Evolutionary conservation across 2,113 vertebrate species (phyloP), one percentile per base, ranked within the genome.

Genomic region (Ibidorhyncha struthersii): DNA sequence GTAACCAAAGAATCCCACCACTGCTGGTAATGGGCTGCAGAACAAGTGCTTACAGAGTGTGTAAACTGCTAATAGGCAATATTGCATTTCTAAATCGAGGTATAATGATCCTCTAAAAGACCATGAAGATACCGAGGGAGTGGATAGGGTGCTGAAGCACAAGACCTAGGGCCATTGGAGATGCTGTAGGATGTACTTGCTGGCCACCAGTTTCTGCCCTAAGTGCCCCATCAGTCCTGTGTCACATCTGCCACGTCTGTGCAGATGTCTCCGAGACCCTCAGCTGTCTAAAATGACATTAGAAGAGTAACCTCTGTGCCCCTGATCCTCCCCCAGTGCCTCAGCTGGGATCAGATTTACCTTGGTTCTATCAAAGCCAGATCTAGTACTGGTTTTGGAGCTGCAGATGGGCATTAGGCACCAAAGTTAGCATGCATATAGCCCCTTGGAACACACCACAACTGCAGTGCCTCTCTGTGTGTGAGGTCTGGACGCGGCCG

Each of bases 171-270:
- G 49, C 34, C 12, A 6, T 52, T 20, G 79, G 74, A 82, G 27
- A 9, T 34, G n/a, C 41, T 3, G 1, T 29, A 82, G 25, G 40
- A 56, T 61, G 56, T 19, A 38, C 32, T 71, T 45, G n/a, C 8
- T 85, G 79, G 62, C 47, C 77, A 70, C 36, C 26, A 79, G 50
- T 55, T 63, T 59, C 70, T 85, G 36, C 26, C 59, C 9, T 27
- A 22, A 32, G 27, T 34, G 49, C 12, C 12, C 23, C 20, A 10
- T 19, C 0, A 0, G 36, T 82, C 10, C 49, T 36, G 10, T 29
- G 53, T n/a, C 67, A 25, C 34, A 78, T 52, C 40, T 77, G 43
- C 36, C 2, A 8, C 22, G 47, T 16, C 49, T 50, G 29, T 82
- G 45, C 45, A n/a, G 73, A 12, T 45, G 13, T 58, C 9, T 50